Evolutionary conservation across 2,113 vertebrate species (phyloP).

Genomic region (Delphinus delphis): DNA sequence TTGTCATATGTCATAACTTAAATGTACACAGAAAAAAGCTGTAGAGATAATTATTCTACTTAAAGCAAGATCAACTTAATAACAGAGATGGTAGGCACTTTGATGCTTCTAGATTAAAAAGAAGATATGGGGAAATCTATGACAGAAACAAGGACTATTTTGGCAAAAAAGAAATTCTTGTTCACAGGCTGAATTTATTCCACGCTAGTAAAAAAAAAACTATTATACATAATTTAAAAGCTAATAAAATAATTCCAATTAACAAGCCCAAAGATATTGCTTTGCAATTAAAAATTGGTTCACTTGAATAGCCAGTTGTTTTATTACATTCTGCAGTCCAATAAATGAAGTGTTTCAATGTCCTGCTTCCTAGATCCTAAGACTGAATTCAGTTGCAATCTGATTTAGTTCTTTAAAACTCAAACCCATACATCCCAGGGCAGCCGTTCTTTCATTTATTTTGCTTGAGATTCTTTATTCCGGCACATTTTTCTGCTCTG

Average conservation of each 20-base stretch:
- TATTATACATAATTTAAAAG: neutral
- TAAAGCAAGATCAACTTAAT: neutral
- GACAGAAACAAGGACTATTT: neutral
- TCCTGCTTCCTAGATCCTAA: neutral
- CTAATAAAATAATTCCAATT: conserved; percentile 1
- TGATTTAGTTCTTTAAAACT: conserved; percentile 24
- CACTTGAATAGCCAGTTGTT: neutral
- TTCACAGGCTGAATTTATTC: neutral
- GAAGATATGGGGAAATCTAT: neutral
- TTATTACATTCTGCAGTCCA: neutral
- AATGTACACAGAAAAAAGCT: neutral
- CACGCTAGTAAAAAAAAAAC: neutral
- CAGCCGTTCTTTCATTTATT: neutral
- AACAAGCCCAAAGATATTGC: neutral
- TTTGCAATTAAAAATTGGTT: conserved; percentile 24
- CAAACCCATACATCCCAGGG: neutral
- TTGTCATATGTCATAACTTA: neutral
- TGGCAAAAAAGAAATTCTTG: neutral
- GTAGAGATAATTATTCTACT: neutral
- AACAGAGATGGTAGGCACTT: neutral
- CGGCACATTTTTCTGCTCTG: neutral
- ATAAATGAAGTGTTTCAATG: neutral
- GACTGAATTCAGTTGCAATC: neutral
- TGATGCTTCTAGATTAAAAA: neutral
- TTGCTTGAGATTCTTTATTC: neutral